Evolutionary conservation across 2,888 invertebrate genomes (phyloP).

Genomic region (Ceratothoa steindachneri): DNA sequence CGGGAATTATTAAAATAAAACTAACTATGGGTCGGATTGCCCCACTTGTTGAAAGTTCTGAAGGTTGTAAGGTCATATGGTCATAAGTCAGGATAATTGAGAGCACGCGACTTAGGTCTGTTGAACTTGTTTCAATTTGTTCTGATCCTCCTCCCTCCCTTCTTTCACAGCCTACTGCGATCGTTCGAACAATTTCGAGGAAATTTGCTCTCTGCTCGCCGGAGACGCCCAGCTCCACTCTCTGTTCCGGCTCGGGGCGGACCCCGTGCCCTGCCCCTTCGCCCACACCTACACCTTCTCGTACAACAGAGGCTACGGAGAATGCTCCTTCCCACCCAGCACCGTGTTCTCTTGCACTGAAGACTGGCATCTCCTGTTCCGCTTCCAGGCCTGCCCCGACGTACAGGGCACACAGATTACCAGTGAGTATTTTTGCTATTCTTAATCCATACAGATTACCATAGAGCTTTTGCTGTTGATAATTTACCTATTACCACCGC

Average conservation of each 20-base stretch:
- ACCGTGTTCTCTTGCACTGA: conserved; percentile 92
- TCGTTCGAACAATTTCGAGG: conserved; percentile 57
- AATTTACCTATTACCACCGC: background rate
- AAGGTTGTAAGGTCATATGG: too few relatives aligned
- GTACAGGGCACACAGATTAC: conserved; percentile 85
- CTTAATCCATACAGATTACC: background rate
- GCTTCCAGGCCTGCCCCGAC: conserved; percentile 90
- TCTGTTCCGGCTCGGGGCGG: conserved; percentile 81
- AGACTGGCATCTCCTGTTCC: conserved; percentile 79
- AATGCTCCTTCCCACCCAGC: conserved; percentile 81
- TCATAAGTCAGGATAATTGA: too few relatives aligned
- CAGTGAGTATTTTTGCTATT: conserved; percentile 59
- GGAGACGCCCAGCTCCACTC: conserved; percentile 84
- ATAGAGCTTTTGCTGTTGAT: too few relatives aligned
- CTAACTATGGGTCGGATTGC: too few relatives aligned
- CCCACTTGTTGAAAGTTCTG: too few relatives aligned
- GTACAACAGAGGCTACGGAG: conserved; percentile 85
- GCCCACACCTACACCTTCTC: conserved; percentile 86
- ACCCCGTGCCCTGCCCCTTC: conserved; percentile 85
- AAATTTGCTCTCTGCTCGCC: conserved; percentile 78
- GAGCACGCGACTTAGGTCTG: too few relatives aligned
- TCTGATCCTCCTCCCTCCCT: too few relatives aligned
- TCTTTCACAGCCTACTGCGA: conserved; percentile 34
- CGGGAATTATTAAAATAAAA: too few relatives aligned
- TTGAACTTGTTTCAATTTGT: too few relatives aligned